Evolutionary conservation across 1,140 invertebrate genomes (phyloP).

Genomic region (Brachionus rotundiformis): DNA sequence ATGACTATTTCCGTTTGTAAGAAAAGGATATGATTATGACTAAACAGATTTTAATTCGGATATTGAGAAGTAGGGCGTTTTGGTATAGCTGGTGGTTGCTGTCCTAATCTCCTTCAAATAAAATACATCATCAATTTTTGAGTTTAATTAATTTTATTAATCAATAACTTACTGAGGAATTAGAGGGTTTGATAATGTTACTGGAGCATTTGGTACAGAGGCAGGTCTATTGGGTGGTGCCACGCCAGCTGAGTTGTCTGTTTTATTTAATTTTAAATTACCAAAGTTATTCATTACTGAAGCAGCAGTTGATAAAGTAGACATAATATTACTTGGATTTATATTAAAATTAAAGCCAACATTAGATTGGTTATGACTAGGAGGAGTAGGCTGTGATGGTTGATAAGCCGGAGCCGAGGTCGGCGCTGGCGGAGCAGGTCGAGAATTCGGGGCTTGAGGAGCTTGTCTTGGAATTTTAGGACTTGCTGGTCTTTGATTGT

Average conservation of each 20-base stretch:
- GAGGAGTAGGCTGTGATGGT: conserved; percentile 27
- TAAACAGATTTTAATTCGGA: conserved; percentile 16
- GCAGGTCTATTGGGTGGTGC: conserved; percentile 38
- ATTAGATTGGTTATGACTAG: conserved; percentile 28
- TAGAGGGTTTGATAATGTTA: conserved; percentile 8
- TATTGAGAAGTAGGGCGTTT: conserved; percentile 42
- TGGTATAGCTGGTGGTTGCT: conserved; percentile 40
- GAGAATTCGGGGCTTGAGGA: conserved; percentile 36
- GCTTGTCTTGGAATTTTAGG: conserved; percentile 41
- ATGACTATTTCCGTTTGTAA: conserved; percentile 12
- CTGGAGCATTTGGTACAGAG: conserved; percentile 9
- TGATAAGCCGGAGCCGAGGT: neutral
- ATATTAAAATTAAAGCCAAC: conserved; percentile 43
- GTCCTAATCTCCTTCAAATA: neutral
- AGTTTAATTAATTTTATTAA: no score
- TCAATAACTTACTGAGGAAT: conserved; percentile 51
- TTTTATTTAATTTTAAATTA: conserved; percentile 37
- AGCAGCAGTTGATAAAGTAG: conserved; percentile 34
- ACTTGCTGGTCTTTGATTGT: conserved; percentile 49
- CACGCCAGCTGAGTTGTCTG: neutral
- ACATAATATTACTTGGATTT: conserved; percentile 48
- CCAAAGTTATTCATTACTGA: conserved; percentile 50
- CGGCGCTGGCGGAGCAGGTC: conserved; percentile 43
- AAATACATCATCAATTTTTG: neutral
- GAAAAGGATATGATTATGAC: neutral